phyloP scores from a whole-genome alignment of 1,140 invertebrate genomes.

The Drosophila subpulchrella region DNA sequence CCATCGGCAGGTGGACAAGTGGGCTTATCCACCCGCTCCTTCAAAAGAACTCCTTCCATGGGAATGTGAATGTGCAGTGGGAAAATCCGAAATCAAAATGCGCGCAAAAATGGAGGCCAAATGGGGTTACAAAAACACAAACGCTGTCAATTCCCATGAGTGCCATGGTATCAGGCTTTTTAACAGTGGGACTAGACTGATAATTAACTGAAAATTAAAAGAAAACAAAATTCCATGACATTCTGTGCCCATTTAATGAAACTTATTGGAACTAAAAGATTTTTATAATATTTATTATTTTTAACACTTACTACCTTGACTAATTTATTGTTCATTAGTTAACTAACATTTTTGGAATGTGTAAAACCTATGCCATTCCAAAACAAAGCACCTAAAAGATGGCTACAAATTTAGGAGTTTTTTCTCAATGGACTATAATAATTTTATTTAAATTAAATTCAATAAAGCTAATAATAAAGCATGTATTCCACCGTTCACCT shows the following conservation, averaged over 20 bases:
- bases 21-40: constrained; percentile 1
- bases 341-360: too few species aligned
- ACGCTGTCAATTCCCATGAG: constrained; percentile 64
- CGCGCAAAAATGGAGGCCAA: constrained; percentile 81
- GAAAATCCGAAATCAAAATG: constrained; percentile 70
- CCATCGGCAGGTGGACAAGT: constrained; percentile 33
- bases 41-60: constrained; percentile 22
- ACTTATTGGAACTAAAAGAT: too few species aligned
- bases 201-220: neutral
- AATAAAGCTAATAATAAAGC: neutral
- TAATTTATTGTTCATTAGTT: too few species aligned
- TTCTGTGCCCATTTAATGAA: too few species aligned
- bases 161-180: constrained; percentile 2
- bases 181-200: constrained; percentile 37
- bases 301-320: too few species aligned
- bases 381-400: too few species aligned
- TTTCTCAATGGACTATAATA: too few species aligned
- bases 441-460: neutral
- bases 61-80: constrained; percentile 62
- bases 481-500: constrained; percentile 20
- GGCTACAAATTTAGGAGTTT: too few species aligned
- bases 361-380: too few species aligned
- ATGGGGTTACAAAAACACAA: constrained; percentile 74
- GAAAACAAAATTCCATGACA: neutral
- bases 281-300: too few species aligned